phyloP scores from a whole-genome alignment of 2,797 vertebrate species.

The Characodon lateralis region DNA sequence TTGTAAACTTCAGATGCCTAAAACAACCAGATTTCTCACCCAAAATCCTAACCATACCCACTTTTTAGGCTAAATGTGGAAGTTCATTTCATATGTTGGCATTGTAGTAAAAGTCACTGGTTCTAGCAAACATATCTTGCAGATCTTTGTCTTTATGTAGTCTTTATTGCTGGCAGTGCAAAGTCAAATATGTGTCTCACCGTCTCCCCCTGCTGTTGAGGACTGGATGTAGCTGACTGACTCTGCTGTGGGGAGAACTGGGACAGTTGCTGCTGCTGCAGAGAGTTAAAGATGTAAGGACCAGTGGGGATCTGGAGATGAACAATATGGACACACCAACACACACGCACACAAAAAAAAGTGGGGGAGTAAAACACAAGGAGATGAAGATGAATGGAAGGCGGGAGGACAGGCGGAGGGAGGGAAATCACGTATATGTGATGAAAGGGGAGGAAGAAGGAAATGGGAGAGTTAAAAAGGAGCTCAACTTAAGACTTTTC shows the following conservation, averaged over 20 bases:
- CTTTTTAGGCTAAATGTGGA: background rate
- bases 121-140: background rate
- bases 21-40: background rate
- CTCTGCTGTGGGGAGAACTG: constrained; percentile 89
- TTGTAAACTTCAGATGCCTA: no score
- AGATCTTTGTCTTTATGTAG: background rate
- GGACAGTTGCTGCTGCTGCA: constrained; percentile 88
- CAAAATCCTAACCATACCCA: background rate
- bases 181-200: constrained; percentile 67
- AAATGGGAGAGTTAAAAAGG: constrained; percentile 51
- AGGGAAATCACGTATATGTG: constrained; percentile 35
- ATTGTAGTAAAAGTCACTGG: background rate
- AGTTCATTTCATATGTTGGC: background rate
- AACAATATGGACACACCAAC: constrained; percentile 31
- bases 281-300: constrained; percentile 89
- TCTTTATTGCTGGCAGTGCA: background rate
- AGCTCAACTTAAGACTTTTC: constrained; percentile 28
- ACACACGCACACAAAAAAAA: constrained; percentile 23
- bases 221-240: constrained; percentile 84
- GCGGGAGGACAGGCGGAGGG: constrained; percentile 27
- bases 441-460: constrained; percentile 30
- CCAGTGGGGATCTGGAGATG: constrained; percentile 85
- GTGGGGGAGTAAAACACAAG: constrained; percentile 19
- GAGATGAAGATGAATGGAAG: constrained; percentile 8
- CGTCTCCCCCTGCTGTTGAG: constrained; percentile 87